These are phyloP conservation scores for Pyralis farinalis DNA, from an alignment of 2,888 invertebrate genomes.

Conservation along the genomic window DNA sequence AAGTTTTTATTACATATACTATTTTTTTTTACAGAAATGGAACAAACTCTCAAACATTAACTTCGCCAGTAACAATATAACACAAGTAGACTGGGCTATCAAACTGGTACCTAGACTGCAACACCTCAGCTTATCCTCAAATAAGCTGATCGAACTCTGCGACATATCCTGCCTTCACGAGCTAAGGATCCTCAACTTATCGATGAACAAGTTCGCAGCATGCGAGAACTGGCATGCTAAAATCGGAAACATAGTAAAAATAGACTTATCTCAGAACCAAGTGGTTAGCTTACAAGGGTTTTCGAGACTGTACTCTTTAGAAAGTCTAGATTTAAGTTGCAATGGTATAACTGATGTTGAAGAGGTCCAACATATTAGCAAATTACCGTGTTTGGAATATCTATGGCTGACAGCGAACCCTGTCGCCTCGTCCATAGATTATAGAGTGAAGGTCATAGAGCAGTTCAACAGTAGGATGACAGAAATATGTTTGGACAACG, in stretches of 20 bases:
- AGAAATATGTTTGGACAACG: constrained; percentile 93
- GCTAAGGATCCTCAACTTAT: constrained; percentile 88
- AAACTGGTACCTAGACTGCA: constrained; percentile 87
- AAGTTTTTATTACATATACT: too few relatives aligned
- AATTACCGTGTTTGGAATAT: constrained; percentile 92
- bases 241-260: constrained; percentile 92
- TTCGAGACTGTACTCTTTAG: constrained; percentile 91
- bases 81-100: constrained; percentile 89
- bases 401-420: constrained; percentile 94
- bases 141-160: constrained; percentile 86
- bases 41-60: constrained; percentile 85
- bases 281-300: constrained; percentile 87
- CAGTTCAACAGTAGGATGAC: constrained; percentile 91
- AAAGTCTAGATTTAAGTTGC: constrained; percentile 91
- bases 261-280: constrained; percentile 93
- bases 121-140: constrained; percentile 87
- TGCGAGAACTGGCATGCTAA: constrained; percentile 91
- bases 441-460: constrained; percentile 93
- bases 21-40: constrained; percentile 81
- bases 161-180: constrained; percentile 90
- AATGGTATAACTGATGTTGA: constrained; percentile 91
- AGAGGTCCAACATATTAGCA: constrained; percentile 89
- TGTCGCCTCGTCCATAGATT: constrained; percentile 92
- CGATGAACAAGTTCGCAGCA: constrained; percentile 87
- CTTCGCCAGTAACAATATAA: constrained; percentile 89